Evolutionary conservation across 2,113 vertebrate genomes (phyloP).

Genomic region (Emydocephalus ijimae): DNA sequence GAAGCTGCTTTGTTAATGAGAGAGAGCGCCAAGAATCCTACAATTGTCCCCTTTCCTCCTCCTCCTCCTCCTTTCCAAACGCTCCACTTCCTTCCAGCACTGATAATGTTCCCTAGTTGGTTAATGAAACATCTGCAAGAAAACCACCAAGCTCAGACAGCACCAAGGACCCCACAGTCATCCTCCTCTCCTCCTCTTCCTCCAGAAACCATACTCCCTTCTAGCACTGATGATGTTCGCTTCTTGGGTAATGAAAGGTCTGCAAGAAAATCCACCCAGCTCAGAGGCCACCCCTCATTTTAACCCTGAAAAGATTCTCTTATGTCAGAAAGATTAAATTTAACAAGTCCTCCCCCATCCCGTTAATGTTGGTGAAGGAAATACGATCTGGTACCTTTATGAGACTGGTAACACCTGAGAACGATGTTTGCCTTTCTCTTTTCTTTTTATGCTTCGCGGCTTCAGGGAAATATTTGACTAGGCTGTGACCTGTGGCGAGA

Average conservation of each 20-base stretch:
- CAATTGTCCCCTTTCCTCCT: too few species aligned
- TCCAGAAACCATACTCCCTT: too few species aligned
- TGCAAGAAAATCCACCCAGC: neutral
- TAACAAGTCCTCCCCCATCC: fast-evolving
- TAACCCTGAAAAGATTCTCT: slow-evolving; percentile 5
- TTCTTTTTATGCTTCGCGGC: neutral
- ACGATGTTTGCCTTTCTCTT: neutral
- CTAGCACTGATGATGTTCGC: too few species aligned
- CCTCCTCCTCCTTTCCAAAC: too few species aligned
- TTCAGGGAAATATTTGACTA: slow-evolving; percentile 40
- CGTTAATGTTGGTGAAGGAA: neutral
- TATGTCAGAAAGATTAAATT: neutral
- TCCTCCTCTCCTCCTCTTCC: too few species aligned
- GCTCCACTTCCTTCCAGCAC: too few species aligned
- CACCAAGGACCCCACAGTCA: too few species aligned
- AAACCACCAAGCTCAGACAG: neutral
- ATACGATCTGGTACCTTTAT: neutral
- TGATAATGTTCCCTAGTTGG: too few species aligned
- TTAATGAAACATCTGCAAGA: too few species aligned
- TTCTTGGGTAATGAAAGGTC: too few species aligned
- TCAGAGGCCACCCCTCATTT: too few species aligned
- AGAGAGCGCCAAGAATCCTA: too few species aligned
- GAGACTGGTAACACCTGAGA: neutral
- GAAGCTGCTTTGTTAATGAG: neutral
- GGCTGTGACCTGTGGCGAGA: slow-evolving; percentile 46